Base-by-base conservation (phyloP, 1,140 invertebrate genomes). In the Scaptomyza hsui region DNA sequence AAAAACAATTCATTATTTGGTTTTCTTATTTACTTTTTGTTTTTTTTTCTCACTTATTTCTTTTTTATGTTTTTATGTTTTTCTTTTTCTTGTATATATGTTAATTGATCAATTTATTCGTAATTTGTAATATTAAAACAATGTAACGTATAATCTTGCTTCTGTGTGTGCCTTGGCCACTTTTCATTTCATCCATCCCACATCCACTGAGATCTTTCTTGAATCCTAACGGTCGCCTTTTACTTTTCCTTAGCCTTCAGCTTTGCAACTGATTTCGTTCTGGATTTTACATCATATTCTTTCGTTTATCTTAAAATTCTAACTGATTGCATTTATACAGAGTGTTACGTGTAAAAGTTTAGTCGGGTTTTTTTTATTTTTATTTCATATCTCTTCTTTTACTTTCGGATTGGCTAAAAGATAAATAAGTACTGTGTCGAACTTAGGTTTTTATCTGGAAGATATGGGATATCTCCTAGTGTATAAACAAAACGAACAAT, bases 311-410 rank as follows among this genome's bases (percentile, higher is more conserved):
- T 89, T 85, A 88, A 77, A 83, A 89, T 72, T 78, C 75, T 89
- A 89, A 89, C 82, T 89, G 86, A 89, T 89, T 89, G 86, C 86
- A 90, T 90, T 90, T 89, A 90, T 85, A 90, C 88, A 89, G 88
- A 88, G 71, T 86, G 60, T 75, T 60, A 42, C 49, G 63, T 51
- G 69, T 72, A 52, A 47, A 60, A 59, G 56, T 68, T 60, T 24
- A 55, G 64, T 72, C 21, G 60, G 68, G 45, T 12, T 37, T n/a
- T 47, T 64, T n/a, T n/a, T n/a, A 37, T 47, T 64, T n/a, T n/a
- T n/a, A 37, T 47, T 39, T 51, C 26, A 29, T 29, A 29, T 29
- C 26, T 29, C 26, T 29, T 57, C 9, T 18, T 39, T 59, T 9
- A 21, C n/a, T 26, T n/a, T 44, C 19, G 39, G 29, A 60, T 60